phyloP scores from a whole-genome alignment of 2,888 invertebrate species.

The Acrobasis repandana region DNA sequence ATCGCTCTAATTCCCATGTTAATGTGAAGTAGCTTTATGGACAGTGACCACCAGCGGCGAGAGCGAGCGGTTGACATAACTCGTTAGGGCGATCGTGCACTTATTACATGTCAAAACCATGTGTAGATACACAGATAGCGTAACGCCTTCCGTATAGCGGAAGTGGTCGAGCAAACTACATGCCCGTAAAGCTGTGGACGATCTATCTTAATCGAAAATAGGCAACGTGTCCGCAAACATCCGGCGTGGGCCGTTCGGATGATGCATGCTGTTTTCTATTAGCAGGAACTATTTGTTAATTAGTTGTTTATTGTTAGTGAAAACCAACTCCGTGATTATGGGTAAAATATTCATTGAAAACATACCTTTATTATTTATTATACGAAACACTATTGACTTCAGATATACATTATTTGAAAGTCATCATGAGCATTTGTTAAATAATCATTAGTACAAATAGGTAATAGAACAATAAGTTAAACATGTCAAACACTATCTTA shows the following conservation, averaged over 20 bases:
- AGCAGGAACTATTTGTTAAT: not conserved
- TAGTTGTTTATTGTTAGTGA: not conserved
- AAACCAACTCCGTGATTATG: not conserved
- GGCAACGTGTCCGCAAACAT: slow-evolving; percentile 19
- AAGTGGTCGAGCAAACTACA: slow-evolving; percentile 23
- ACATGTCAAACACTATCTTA: not conserved
- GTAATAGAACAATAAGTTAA: not conserved
- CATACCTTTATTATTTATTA: not conserved
- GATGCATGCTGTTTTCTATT: slow-evolving; percentile 15
- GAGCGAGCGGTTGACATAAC: slow-evolving; percentile 27
- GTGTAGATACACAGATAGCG: slow-evolving; percentile 20
- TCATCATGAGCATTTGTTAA: not conserved
- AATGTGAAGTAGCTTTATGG: slow-evolving; percentile 22
- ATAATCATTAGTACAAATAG: too few relatives aligned
- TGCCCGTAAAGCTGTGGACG: slow-evolving; percentile 15
- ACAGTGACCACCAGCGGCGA: slow-evolving; percentile 29
- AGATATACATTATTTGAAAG: slow-evolving; percentile 7
- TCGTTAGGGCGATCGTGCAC: slow-evolving; percentile 25
- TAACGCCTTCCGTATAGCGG: slow-evolving; percentile 22
- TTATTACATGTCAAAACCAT: slow-evolving; percentile 27
- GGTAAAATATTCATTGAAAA: not conserved
- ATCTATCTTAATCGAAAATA: slow-evolving; percentile 23
- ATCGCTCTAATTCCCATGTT: slow-evolving; percentile 25
- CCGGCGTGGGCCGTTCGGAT: slow-evolving; percentile 8
- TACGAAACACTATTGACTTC: not conserved